Base-by-base conservation (phyloP, 2,113 vertebrate species). In the Scomber japonicus region DNA sequence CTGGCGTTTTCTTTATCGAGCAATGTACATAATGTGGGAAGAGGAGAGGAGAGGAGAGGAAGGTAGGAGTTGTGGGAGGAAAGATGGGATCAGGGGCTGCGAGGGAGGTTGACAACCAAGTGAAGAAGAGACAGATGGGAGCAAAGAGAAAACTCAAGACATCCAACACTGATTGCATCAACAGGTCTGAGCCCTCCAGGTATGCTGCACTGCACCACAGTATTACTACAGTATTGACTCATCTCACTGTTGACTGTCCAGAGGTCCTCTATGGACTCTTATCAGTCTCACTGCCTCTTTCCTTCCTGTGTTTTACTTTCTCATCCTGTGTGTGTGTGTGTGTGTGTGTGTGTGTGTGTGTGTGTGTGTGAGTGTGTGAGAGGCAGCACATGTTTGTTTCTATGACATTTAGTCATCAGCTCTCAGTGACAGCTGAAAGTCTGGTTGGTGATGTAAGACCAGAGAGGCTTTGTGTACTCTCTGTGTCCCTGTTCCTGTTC, bases 121-220 rank as follows among this genome's bases (percentile, higher is more conserved):
- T 75, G 79, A 65, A 84, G 82, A 79, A 69, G 77, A 84, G 88
- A 87, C 89, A 73, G 86, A 91, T 86, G 89, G 86, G 77, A 82
- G 75, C 71, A 57, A 72, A 86, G 61, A 83, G 85, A 82, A 89
- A 87, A 82, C 65, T 85, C n/a, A 27, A 91, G 83, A 90, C 53
- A 75, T 79, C 78, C 79, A 73, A 49, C 54, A 24, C 71, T 85
- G 91, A 91, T 87, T 89, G 82, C 87, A 89, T 90, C 88, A 87
- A 92, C 88, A 91, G 90, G 91, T 92, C 87, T 63, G 62, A 87
- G 55, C 75, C 85, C 83, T 83, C 80, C 87, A 90, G 91, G 85
- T 91, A 75, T 87, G 75, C 91, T 85, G 88, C 90, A 92, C 68
- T 89, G 89, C 89, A 79, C 80, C 86, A 46, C 73, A 69, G 75